Percentiles rank a stretch among this genome's conserved stretches.
Conservation (phyloP, 2,797 vertebrate species). For the Rhinella marina region DNA sequence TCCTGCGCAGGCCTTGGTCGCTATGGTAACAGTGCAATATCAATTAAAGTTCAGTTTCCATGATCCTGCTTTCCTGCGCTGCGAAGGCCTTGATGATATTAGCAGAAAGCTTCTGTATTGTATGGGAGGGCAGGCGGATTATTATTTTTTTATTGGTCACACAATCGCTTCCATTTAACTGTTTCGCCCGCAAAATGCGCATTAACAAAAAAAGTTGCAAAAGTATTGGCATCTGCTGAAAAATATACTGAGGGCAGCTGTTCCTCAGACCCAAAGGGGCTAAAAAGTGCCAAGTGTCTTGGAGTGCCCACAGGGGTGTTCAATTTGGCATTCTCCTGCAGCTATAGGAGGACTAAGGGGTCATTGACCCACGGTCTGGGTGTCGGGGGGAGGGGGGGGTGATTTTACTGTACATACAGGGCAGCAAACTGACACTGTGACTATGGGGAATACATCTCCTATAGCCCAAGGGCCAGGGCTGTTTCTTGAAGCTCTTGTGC, state of each 20-base stretch:
- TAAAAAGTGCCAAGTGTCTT: no score
- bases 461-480: no score
- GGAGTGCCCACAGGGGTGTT: background rate
- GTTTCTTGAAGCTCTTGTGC: no score
- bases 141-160: background rate
- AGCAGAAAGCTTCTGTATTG: constrained; percentile 33
- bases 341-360: background rate
- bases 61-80: constrained; percentile 43
- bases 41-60: constrained; percentile 50
- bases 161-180: background rate
- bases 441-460: no score
- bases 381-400: no score
- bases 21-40: constrained; percentile 36
- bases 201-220: no score
- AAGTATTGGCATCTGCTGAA: background rate
- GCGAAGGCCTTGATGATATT: constrained; percentile 47
- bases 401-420: no score
- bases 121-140: background rate
- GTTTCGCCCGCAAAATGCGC: background rate
- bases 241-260: background rate
- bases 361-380: no score
- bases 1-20: constrained; percentile 52
- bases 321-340: background rate
- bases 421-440: no score
- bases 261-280: no score